phyloP scores from a whole-genome alignment of 2,888 invertebrate genomes.

The Meta bourneti region DNA sequence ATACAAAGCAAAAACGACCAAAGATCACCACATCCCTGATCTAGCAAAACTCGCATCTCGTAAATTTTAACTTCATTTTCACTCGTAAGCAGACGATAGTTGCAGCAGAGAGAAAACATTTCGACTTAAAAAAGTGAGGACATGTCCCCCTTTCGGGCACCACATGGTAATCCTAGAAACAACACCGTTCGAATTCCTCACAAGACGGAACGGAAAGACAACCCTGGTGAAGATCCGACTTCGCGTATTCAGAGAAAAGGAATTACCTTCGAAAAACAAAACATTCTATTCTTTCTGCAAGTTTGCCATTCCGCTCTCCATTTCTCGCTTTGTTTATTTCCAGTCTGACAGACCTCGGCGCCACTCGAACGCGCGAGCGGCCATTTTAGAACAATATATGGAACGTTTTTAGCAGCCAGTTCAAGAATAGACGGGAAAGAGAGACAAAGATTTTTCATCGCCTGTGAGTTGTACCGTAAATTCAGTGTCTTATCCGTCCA shows the following conservation, averaged over 20 bases:
- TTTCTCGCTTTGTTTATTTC: conserved; percentile 25
- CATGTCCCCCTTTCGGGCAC: no score
- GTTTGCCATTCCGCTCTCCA: conserved; percentile 4
- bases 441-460: conserved; percentile 19
- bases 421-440: background rate
- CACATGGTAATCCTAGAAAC: background rate
- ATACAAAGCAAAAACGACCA: no score
- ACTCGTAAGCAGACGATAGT: no score
- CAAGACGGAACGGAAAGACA: background rate
- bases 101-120: no score
- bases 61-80: no score
- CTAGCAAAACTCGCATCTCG: no score
- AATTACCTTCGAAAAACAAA: conserved; percentile 11
- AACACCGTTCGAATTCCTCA: background rate
- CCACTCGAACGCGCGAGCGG: conserved; percentile 1
- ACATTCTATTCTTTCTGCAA: conserved; percentile 36
- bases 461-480: background rate
- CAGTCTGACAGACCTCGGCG: conserved; percentile 41
- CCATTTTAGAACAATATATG: conserved; percentile 31
- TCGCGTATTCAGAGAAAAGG: background rate
- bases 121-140: no score
- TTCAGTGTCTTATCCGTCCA: background rate
- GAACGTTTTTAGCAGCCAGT: conserved; percentile 26
- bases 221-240: background rate
- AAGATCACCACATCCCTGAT: no score